Base-by-base conservation (phyloP, 2,888 invertebrate species). In the Campaea margaritaria region DNA sequence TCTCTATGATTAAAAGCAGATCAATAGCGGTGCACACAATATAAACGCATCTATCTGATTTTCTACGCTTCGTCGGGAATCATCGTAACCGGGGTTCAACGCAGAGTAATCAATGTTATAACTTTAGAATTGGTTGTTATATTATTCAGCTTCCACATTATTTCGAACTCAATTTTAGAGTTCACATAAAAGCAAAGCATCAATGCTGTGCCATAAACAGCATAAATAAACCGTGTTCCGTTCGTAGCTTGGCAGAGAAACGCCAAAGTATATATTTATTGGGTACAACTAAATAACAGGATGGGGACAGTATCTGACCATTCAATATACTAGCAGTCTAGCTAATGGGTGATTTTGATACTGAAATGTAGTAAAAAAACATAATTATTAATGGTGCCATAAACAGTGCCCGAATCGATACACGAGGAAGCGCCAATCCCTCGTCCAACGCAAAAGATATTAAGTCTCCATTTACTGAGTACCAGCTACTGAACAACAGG, bases 1-100 rank as follows among this genome's bases (percentile, higher is more conserved):
- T 65, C 54, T 65, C 59, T 61, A 59, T 50, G 54, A 58, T 62
- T 63, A 59, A 64, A 62, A 64, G 58, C 50, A 62, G 57, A 67
- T 64, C 44, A 55, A 65, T 60, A 67, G 58, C 54, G 47, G 55
- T 50, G 48, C 41, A 49, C 14, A 54, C 47, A 51, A 47, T 47
- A n/a, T 41, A 39, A 61, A 55, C 55, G 50, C 27, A 31, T 51
- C 39, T 5, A 48, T 48, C 12, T 36, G 14, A 51, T 50, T 54
- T 59, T 52, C 53, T 46, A 50, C 36, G 46, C 45, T 46, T 38
- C 9, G 13, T 11, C 14, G 14, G 45, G 31, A n/a, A 39, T 36
- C n/a, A 16, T 34, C 31, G 36, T 12, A n/a, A 36, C 36, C 36
- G 36, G 36, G 36, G n/a, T 36, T n/a, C 12, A 36, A 36, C 12